A percentile compares a stretch with the other conserved stretches of the same genome.
Conservation (phyloP, 2,888 invertebrate species). For the Eupithecia subfuscata region DNA sequence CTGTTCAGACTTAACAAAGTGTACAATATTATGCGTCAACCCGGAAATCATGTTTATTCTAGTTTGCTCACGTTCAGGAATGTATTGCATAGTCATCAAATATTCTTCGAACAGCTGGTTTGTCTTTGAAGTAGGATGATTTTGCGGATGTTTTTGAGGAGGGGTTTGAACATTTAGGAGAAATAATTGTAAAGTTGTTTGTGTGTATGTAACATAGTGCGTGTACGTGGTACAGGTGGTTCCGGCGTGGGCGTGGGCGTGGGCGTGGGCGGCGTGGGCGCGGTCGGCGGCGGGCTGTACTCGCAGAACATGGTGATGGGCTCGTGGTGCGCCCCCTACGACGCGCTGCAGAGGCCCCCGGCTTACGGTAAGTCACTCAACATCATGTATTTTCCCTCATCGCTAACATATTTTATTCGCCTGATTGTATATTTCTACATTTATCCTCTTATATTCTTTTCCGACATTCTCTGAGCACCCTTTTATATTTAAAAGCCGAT, state of each 20-base stretch:
- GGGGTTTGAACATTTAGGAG: background rate
- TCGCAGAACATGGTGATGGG: constrained; percentile 90
- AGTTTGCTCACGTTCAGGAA: background rate
- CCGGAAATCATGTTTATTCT: background rate
- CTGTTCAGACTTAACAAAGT: background rate
- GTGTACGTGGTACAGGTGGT: constrained; percentile 45
- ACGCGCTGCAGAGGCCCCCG: constrained; percentile 92
- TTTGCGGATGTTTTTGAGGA: background rate
- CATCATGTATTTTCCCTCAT: background rate
- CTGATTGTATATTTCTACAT: background rate
- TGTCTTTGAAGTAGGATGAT: background rate
- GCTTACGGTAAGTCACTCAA: constrained; percentile 86
- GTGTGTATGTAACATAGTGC: background rate
- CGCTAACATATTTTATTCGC: background rate
- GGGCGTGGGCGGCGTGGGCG: constrained; percentile 62
- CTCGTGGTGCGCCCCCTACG: constrained; percentile 90
- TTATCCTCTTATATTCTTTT: background rate
- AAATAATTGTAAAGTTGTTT: background rate
- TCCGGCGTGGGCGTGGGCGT: constrained; percentile 67
- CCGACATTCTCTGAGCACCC: background rate
- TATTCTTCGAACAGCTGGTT: background rate
- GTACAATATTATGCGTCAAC: background rate
- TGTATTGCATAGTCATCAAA: background rate
- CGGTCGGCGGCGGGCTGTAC: constrained; percentile 87
- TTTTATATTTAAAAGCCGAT: background rate